These are phyloP conservation scores for Lepilemur ruficaudatus DNA, from an alignment of 2,797 vertebrate species.

Conservation along the genomic window DNA sequence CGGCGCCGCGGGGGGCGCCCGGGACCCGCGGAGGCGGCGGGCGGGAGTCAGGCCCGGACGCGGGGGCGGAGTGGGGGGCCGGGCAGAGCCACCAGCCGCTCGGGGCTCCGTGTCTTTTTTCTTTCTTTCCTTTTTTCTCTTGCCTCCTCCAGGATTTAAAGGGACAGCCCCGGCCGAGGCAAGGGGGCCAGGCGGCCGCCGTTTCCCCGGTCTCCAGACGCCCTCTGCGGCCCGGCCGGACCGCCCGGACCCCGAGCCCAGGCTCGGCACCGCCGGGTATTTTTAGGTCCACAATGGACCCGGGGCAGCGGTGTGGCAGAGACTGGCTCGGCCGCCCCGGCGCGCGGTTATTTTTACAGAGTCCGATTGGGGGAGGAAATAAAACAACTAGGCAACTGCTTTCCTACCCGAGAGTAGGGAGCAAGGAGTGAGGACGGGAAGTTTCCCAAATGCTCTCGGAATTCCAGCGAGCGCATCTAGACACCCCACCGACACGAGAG, in stretches of 20 bases:
- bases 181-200: conserved; percentile 52
- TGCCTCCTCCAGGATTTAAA: conserved; percentile 81
- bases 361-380: conserved; percentile 27
- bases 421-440: not conserved
- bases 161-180: conserved; percentile 72
- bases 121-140: conserved; percentile 71
- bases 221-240: conserved; percentile 77
- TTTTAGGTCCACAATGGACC: conserved; percentile 51
- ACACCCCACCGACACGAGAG: not conserved
- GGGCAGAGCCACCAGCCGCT: conserved; percentile 19
- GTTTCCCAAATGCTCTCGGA: conserved; percentile 49
- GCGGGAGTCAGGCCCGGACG: not conserved
- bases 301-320: not conserved
- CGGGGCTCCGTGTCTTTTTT: conserved; percentile 58
- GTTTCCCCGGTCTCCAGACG: conserved; percentile 78
- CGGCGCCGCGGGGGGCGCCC: conserved; percentile 64
- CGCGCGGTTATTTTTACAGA: conserved; percentile 57
- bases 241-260: conserved; percentile 32
- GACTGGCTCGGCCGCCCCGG: not conserved
- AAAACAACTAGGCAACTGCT: conserved; percentile 30
- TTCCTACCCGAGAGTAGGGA: conserved; percentile 34
- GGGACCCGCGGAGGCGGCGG: not conserved
- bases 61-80: conserved; percentile 5
- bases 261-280: not conserved
- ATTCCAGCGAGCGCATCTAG: not conserved